phyloP scores from a whole-genome alignment of 2,888 invertebrate species.

The Archips crataeganus region DNA sequence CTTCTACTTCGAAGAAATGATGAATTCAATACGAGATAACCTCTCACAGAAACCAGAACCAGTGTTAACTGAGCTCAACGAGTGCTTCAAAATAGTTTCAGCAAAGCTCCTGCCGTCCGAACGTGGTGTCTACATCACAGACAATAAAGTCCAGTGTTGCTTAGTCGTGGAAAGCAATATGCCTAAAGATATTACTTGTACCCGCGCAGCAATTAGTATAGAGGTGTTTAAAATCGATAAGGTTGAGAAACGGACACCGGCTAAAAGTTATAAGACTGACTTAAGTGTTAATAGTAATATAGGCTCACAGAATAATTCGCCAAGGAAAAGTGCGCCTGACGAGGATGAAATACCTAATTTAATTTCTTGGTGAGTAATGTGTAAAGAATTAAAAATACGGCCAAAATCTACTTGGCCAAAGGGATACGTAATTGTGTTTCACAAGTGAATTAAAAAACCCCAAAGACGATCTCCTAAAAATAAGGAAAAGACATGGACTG shows the following conservation, averaged over 20 bases:
- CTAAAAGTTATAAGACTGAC: constrained; percentile 82
- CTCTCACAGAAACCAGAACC: constrained; percentile 75
- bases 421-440: no score
- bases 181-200: constrained; percentile 88
- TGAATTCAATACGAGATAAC: constrained; percentile 86
- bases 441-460: no score
- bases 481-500: no score
- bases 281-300: constrained; percentile 72
- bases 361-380: constrained; percentile 69
- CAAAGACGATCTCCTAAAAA: no score
- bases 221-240: constrained; percentile 82
- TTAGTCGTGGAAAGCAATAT: constrained; percentile 78
- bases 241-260: constrained; percentile 65
- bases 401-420: background rate
- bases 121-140: constrained; percentile 78
- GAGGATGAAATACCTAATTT: constrained; percentile 64
- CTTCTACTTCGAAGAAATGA: constrained; percentile 94
- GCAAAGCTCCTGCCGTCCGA: constrained; percentile 85
- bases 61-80: constrained; percentile 83
- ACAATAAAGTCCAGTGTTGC: constrained; percentile 75
- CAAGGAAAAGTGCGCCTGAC: constrained; percentile 66
- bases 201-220: constrained; percentile 87
- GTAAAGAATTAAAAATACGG: background rate
- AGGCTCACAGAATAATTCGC: constrained; percentile 65
- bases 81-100: constrained; percentile 84